Evolutionary conservation across 2,113 vertebrate species (phyloP).

Genomic region (Ardeotis arabs): DNA sequence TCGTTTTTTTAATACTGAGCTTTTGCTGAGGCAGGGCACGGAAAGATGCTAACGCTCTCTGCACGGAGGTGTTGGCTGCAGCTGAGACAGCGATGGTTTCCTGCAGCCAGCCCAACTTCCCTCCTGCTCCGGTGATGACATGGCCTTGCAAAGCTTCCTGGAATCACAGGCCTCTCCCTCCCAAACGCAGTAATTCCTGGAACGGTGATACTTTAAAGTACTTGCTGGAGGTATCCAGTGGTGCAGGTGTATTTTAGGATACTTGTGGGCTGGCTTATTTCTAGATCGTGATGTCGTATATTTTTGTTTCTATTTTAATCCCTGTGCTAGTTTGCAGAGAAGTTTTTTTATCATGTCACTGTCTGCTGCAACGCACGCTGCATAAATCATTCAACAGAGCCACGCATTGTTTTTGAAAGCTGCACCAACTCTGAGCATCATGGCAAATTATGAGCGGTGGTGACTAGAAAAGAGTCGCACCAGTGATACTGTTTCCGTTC

Average conservation of each 20-base stretch:
- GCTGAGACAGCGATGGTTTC: neutral
- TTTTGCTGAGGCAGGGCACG: neutral
- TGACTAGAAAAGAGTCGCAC: neutral
- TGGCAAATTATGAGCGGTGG: neutral
- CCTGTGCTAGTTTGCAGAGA: neutral
- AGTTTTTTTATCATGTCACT: neutral
- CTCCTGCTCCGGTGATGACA: neutral
- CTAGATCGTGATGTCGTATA: neutral
- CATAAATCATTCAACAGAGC: constrained; percentile 1
- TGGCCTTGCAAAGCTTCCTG: neutral
- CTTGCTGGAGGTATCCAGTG: neutral
- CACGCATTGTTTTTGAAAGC: neutral
- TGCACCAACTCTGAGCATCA: neutral
- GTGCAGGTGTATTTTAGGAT: constrained; percentile 37
- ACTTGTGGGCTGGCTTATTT: neutral
- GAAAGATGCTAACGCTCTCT: neutral
- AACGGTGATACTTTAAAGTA: neutral
- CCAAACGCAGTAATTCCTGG: neutral
- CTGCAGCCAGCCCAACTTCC: neutral
- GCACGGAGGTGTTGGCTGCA: neutral
- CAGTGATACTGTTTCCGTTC: neutral
- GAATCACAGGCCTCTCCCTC: neutral
- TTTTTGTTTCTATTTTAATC: constrained; percentile 50
- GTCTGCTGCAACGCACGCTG: neutral
- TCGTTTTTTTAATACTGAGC: neutral